Base-by-base conservation (phyloP, 2,113 vertebrate genomes). In the Chloropsis cyanopogon region DNA sequence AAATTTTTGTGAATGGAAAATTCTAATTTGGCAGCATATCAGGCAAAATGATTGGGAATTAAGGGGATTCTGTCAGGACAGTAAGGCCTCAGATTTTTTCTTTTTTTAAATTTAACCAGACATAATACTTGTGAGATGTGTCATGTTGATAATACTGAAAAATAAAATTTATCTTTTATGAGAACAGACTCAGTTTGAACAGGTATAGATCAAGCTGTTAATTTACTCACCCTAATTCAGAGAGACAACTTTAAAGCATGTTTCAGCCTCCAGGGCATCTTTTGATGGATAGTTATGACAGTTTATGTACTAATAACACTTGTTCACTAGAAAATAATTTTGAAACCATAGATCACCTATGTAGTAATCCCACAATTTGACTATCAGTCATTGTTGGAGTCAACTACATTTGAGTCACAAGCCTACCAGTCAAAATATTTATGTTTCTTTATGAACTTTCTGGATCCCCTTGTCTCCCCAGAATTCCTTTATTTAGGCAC, bases 211-310 rank as follows among this genome's bases (percentile, higher is more conserved):
- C 64, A 82, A 73, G 68, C 59, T 92, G 46, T 46, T 46, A 29
- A 87, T 42, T 78, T 79, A 64, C 18, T 86, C 53, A 42, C 41
- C 14, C 25, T 85, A 56, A 93, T 75, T 72, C 66, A 60, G 57
- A 57, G n/a, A 80, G 88, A 88, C 92, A 94, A 29, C 52, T 84
- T 76, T 41, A 83, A 80, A 82, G 61, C n/a, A 23, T 28, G 29
- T 82, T 85, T 80, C 33, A 76, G 57, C 66, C 93, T 87, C 31
- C 23, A 57, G 86, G 86, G 66, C 41, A 49, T 85, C 31, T 87
- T 88, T 60, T 95, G 94, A 95, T 92, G 84, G 61, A 76, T 82
- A 69, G 73, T 69, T 91, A 66, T 89, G 93, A 73, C 78, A 82
- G 73, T 82, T 69, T 66, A 76, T 42, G 50, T 89, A 35, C 70